Conservation (phyloP, 2,113 vertebrate species). For the Patagioenas fasciata region DNA sequence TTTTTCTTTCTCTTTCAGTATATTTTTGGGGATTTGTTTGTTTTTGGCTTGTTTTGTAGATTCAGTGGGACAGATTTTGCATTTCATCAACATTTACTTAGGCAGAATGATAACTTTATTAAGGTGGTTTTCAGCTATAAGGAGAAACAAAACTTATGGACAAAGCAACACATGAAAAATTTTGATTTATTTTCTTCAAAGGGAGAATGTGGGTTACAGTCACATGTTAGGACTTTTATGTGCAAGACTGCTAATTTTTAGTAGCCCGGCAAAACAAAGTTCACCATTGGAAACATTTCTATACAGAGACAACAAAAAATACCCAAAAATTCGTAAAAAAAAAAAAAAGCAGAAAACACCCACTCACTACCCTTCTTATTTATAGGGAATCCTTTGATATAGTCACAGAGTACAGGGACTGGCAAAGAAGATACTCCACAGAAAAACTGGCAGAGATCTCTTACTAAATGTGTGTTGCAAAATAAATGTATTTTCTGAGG, state of each 20-base stretch:
- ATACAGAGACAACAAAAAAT: background rate
- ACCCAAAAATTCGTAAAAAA: background rate
- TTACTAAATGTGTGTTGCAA: background rate
- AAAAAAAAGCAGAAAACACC: background rate
- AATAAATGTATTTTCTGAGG: background rate
- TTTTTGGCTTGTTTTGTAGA: background rate
- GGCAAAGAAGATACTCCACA: background rate
- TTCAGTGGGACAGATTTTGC: background rate
- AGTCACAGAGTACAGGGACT: background rate
- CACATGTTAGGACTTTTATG: rapidly evolving
- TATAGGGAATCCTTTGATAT: background rate
- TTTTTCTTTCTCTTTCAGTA: background rate
- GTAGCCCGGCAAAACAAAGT: background rate
- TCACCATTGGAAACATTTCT: background rate
- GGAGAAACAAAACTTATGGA: background rate
- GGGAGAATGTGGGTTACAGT: background rate
- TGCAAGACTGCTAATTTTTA: background rate
- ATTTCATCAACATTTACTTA: background rate
- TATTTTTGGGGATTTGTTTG: no score
- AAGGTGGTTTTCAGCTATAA: background rate
- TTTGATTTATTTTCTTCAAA: background rate
- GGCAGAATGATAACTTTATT: background rate
- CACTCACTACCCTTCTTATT: background rate
- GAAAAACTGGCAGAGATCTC: background rate
- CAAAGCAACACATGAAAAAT: background rate